A percentile compares a stretch with the other conserved stretches of the same genome.
phyloP scores from a whole-genome alignment of 2,113 vertebrate species.

The Dolichallabes microphthalmus region DNA sequence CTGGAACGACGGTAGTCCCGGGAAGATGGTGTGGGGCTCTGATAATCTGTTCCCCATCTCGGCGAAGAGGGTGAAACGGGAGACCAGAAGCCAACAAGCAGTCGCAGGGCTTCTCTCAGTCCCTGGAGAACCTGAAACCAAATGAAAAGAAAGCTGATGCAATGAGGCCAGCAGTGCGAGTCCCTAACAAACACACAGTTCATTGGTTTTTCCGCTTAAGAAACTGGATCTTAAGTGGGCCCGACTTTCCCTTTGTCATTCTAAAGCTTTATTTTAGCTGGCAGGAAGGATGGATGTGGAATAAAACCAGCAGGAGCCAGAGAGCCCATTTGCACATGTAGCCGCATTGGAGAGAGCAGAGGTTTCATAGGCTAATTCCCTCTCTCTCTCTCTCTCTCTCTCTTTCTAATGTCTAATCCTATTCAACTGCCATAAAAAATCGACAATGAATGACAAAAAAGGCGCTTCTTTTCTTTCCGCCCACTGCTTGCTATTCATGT shows the following conservation, averaged over 20 bases:
- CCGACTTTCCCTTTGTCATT: constrained; percentile 38
- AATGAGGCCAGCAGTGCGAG: constrained; percentile 52
- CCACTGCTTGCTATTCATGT: constrained; percentile 29
- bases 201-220: constrained; percentile 41
- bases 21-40: constrained; percentile 80
- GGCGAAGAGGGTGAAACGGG: constrained; percentile 10
- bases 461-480: neutral
- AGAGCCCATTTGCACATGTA: constrained; percentile 63
- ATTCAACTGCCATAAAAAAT: constrained; percentile 42
- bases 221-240: constrained; percentile 30
- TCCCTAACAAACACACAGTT: constrained; percentile 47
- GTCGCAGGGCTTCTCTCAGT: constrained; percentile 51
- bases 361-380: constrained; percentile 62
- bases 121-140: constrained; percentile 56
- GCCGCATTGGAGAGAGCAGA: constrained; percentile 35
- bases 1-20: constrained; percentile 83
- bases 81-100: constrained; percentile 47
- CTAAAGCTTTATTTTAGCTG: constrained; percentile 37
- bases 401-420: constrained; percentile 18
- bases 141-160: constrained; percentile 51
- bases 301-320: constrained; percentile 53
- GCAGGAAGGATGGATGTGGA: constrained; percentile 53
- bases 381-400: neutral
- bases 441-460: constrained; percentile 31
- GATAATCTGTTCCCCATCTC: constrained; percentile 93